Evolutionary conservation across 2,888 invertebrate genomes (phyloP), one percentile per base, ranked within the genome.

Genomic region (Acrobasis suavella): DNA sequence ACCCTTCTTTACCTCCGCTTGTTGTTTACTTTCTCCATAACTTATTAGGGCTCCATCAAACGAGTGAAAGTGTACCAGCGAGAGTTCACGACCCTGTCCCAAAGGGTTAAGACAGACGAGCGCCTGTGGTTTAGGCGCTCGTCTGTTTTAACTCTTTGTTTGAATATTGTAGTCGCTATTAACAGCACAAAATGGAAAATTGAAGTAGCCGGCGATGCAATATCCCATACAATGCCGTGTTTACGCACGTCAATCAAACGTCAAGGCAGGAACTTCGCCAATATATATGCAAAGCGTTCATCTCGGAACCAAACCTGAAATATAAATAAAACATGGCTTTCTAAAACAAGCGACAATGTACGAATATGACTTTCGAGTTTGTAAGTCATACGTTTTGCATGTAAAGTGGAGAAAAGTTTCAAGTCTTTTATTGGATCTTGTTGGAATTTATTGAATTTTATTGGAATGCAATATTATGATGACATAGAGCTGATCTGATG

Each of bases 221-320:
- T 61, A 65, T 63, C 61, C 42, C 61, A 58, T 58, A 65, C 69
- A 66, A 66, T 68, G 64, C 63, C 56, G 50, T 67, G 70, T 71
- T 71, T 69, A 70, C 71, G 65, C 64, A 37, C 64, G 72, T 73
- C 74, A 69, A 62, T 73, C 70, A 72, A 68, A 69, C 67, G 69
- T 72, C 70, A 70, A 52, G 51, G 58, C 62, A 61, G 66, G 64
- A 72, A 70, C 64, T 72, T 69, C 65, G 64, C 68, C 72, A 75
- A 75, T 75, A 73, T 75, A 75, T 70, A 75, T 75, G 74, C 70
- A 72, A 72, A 75, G 71, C 62, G 64, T 63, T 65, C 64, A 58
- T 64, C 62, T 67, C 67, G 65, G 64, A 61, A 60, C 65, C 65
- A 62, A 68, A 67, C 64, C 64, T 52, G 63, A 32, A 60, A 59